Evolutionary conservation across 2,888 invertebrate species (phyloP).

Genomic region (Drosophila algonquin): DNA sequence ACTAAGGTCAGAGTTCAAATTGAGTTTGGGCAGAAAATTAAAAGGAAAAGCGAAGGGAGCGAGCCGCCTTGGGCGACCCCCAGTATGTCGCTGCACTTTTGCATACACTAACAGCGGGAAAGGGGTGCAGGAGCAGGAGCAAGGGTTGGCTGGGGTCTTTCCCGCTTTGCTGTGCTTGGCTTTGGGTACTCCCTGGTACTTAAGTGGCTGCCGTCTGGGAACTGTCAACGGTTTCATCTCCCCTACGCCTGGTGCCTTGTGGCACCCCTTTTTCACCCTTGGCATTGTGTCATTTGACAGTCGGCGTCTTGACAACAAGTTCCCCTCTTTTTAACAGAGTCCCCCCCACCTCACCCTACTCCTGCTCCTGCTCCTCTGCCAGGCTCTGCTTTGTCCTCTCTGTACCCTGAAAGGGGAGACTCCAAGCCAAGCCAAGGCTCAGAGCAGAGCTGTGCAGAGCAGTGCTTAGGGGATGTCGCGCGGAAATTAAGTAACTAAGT

Average conservation of each 20-base stretch:
- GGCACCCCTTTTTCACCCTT: slow-evolving; percentile 16
- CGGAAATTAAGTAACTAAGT: slow-evolving; percentile 79
- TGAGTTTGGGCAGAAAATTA: slow-evolving; percentile 53
- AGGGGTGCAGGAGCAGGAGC: neutral
- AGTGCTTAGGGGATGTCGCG: slow-evolving; percentile 50
- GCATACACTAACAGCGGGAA: slow-evolving; percentile 10
- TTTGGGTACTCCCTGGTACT: slow-evolving; percentile 50
- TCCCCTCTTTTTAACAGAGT: slow-evolving; percentile 1
- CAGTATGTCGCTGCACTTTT: slow-evolving; percentile 62
- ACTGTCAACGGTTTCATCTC: slow-evolving; percentile 68
- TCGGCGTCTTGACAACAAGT: slow-evolving; percentile 44
- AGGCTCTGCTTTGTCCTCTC: slow-evolving; percentile 11
- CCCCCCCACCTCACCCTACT: slow-evolving; percentile 6
- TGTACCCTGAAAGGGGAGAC: neutral
- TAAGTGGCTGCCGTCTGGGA: slow-evolving; percentile 78
- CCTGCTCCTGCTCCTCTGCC: slow-evolving; percentile 18
- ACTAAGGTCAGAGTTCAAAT: slow-evolving; percentile 72
- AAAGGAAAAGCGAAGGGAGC: slow-evolving; percentile 34
- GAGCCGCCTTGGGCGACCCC: slow-evolving; percentile 8
- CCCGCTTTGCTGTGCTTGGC: slow-evolving; percentile 37
- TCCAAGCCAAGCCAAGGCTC: neutral
- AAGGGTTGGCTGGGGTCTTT: neutral
- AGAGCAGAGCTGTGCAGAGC: slow-evolving; percentile 32
- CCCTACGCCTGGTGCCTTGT: neutral
- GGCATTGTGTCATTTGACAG: slow-evolving; percentile 78